Conservation (phyloP, 1,140 invertebrate species). For the Zaprionus ghesquierei region DNA sequence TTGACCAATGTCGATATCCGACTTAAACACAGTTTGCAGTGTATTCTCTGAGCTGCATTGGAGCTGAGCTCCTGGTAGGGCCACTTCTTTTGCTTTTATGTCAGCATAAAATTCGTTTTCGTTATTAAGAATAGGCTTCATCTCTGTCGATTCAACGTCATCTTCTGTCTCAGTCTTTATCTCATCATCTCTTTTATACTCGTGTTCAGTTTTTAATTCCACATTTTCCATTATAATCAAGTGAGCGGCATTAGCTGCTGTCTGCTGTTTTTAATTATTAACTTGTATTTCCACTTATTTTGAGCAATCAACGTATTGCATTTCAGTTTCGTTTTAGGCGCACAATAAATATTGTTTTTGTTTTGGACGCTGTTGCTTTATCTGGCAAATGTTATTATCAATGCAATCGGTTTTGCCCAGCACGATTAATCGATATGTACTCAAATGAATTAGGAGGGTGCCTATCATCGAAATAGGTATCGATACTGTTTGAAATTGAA, state of each 20-base stretch:
- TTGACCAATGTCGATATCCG: conserved; percentile 20
- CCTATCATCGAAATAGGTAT: not conserved
- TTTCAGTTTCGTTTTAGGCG: not conserved
- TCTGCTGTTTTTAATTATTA: not conserved
- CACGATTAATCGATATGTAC: not conserved
- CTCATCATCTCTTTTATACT: not conserved
- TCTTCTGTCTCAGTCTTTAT: not conserved
- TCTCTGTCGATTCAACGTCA: not conserved
- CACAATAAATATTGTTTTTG: not conserved
- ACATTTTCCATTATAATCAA: conserved; percentile 22
- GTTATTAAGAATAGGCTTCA: conserved; percentile 6
- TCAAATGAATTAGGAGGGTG: not conserved
- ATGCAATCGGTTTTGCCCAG: not conserved
- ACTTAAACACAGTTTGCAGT: conserved; percentile 4
- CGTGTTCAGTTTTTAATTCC: conserved; percentile 14
- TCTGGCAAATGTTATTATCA: not conserved
- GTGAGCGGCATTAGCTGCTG: not conserved
- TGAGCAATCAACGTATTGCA: not conserved
- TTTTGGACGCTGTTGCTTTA: not conserved
- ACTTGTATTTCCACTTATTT: not conserved
- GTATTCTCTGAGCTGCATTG: not conserved
- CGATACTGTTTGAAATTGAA: not conserved
- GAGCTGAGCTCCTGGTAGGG: not conserved
- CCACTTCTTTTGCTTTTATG: not conserved
- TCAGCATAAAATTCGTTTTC: not conserved